Percentiles rank a stretch among this genome's conserved stretches.
phyloP scores from a whole-genome alignment of 2,888 invertebrate genomes.

The Electrophaes corylata region DNA sequence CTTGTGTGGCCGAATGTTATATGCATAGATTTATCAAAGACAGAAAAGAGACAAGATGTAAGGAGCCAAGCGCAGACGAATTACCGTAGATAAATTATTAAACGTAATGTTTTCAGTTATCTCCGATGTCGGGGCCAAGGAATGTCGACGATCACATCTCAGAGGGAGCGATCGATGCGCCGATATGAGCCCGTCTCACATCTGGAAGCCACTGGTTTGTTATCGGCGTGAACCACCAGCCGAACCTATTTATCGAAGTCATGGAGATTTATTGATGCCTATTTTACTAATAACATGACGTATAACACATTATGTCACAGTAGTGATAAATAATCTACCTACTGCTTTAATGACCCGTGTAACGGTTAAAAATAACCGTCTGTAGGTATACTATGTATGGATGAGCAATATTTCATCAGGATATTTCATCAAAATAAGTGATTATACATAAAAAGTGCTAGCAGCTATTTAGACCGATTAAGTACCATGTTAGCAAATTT shows the following conservation, averaged over 20 bases:
- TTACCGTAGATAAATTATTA: constrained; percentile 67
- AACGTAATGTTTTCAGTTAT: constrained; percentile 67
- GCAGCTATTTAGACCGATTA: constrained; percentile 34
- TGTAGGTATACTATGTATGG: too few species aligned
- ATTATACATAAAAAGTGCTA: neutral
- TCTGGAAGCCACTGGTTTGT: constrained; percentile 69
- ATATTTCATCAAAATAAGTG: neutral
- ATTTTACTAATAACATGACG: constrained; percentile 65
- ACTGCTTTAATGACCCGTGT: neutral
- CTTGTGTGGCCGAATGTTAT: constrained; percentile 4
- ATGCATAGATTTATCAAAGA: constrained; percentile 35
- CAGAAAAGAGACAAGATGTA: constrained; percentile 35
- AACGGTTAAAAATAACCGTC: neutral
- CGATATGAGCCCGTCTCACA: constrained; percentile 61
- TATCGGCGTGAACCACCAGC: constrained; percentile 66
- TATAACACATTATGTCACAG: constrained; percentile 63
- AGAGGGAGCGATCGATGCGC: constrained; percentile 58
- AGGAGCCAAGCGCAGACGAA: constrained; percentile 58
- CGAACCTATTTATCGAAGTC: constrained; percentile 73
- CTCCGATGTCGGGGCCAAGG: constrained; percentile 59
- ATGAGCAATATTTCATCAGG: constrained; percentile 2
- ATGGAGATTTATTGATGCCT: constrained; percentile 67
- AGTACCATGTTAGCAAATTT: constrained; percentile 40
- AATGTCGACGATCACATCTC: constrained; percentile 65
- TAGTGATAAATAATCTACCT: constrained; percentile 48